A percentile compares a stretch with the other conserved stretches of the same genome.
phyloP scores from a whole-genome alignment of 2,888 invertebrate species.

The Amblyteles armatorius region DNA sequence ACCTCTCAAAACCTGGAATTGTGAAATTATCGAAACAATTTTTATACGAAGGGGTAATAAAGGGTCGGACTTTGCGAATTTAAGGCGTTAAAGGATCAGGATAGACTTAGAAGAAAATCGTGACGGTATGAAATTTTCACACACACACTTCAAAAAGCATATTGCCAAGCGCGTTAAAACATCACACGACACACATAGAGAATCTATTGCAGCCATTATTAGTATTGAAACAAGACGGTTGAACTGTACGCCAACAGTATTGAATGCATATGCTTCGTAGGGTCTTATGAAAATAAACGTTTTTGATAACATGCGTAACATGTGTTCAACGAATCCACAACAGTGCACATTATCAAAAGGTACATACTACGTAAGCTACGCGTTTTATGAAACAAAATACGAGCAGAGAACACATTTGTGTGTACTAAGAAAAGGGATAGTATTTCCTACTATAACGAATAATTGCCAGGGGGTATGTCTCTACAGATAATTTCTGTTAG shows the following conservation, averaged over 20 bases:
- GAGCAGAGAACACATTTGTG: background rate
- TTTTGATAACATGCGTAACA: too few relatives aligned
- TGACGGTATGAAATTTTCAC: conserved; percentile 42
- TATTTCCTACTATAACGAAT: too few relatives aligned
- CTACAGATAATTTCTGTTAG: too few relatives aligned
- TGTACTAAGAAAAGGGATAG: too few relatives aligned
- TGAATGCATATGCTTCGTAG: too few relatives aligned
- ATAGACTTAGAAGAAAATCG: conserved; percentile 28
- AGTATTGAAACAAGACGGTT: too few relatives aligned
- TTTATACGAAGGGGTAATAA: conserved; percentile 50
- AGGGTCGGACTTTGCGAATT: conserved; percentile 24
- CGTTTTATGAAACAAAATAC: background rate
- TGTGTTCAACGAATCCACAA: background rate
- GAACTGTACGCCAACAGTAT: too few relatives aligned
- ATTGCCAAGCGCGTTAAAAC: too few relatives aligned
- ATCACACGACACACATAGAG: background rate
- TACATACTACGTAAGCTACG: background rate
- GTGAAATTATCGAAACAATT: conserved; percentile 58
- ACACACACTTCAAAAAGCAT: background rate
- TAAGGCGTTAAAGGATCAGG: conserved; percentile 40
- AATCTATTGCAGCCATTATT: background rate
- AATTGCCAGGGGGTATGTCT: too few relatives aligned
- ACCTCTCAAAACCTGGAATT: conserved; percentile 51
- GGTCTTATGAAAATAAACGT: too few relatives aligned
- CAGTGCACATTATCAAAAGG: background rate